These are phyloP conservation scores for Prosapia bicincta DNA, from an alignment of 2,888 invertebrate genomes.

Conservation along the genomic window DNA sequence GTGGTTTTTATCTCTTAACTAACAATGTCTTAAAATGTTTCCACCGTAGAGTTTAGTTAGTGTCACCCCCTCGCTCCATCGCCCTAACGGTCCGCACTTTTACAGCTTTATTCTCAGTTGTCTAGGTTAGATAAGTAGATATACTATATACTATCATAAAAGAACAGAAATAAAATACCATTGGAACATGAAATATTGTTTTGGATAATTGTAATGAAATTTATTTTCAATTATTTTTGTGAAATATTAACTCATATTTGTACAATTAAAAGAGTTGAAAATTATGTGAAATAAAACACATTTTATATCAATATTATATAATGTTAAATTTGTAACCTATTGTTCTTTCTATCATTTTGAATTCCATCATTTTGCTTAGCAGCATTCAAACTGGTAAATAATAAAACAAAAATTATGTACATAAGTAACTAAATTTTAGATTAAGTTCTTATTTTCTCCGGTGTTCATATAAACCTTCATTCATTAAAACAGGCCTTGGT, in stretches of 20 bases:
- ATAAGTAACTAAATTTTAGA: too few species aligned
- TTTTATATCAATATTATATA: constrained; percentile 19
- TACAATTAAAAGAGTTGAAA: constrained; percentile 30
- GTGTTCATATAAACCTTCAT: too few species aligned
- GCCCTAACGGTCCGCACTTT: not conserved
- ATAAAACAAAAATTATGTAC: too few species aligned
- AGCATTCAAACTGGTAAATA: too few species aligned
- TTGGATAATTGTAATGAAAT: constrained; percentile 11
- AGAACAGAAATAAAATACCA: not conserved
- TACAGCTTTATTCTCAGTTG: not conserved
- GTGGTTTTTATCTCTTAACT: not conserved
- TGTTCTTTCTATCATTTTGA: too few species aligned
- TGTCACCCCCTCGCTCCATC: not conserved
- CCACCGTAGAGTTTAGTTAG: not conserved
- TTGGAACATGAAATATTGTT: constrained; percentile 14
- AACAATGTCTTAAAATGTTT: not conserved
- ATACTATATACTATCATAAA: not conserved
- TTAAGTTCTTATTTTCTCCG: too few species aligned
- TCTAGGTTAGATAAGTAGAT: not conserved
- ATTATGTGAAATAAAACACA: constrained; percentile 24
- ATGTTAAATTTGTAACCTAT: too few species aligned
- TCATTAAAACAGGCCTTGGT: too few species aligned
- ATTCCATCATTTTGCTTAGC: too few species aligned
- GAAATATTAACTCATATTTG: constrained; percentile 30
- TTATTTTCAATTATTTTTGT: constrained; percentile 28